Conservation (phyloP, 2,797 vertebrate genomes). For the Lepilemur ruficaudatus region DNA sequence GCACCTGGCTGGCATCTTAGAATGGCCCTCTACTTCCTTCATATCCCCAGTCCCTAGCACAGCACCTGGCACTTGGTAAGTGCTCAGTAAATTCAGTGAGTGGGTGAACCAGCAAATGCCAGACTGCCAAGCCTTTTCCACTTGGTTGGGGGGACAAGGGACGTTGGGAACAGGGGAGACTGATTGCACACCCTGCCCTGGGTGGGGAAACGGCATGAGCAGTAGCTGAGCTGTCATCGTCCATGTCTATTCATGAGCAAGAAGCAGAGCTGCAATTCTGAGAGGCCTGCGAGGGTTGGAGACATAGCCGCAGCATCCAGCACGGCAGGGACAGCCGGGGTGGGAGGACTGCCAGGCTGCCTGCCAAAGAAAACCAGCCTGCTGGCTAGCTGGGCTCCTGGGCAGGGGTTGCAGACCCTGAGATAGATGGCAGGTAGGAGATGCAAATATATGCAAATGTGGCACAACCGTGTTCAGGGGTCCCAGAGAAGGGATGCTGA, state of each 20-base stretch:
- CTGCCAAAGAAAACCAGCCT: constrained; percentile 25
- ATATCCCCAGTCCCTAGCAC: neutral
- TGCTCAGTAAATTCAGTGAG: neutral
- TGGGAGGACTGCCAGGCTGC: neutral
- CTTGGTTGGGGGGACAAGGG: neutral
- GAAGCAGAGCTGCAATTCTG: neutral
- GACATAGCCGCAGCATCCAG: neutral
- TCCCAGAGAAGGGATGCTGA: constrained; percentile 31
- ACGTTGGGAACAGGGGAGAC: neutral
- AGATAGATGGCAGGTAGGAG: neutral
- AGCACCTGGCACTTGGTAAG: neutral
- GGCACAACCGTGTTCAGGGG: neutral
- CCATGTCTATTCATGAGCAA: neutral
- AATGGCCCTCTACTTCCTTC: neutral
- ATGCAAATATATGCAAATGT: constrained; percentile 68
- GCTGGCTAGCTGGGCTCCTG: neutral
- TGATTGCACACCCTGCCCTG: too few relatives aligned
- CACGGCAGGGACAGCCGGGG: neutral
- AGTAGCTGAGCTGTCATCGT: rapidly evolving
- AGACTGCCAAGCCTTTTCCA: neutral
- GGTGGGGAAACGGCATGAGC: neutral
- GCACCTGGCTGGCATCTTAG: neutral
- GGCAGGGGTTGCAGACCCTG: neutral
- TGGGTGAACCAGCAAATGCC: neutral
- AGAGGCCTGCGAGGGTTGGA: neutral